phyloP scores from a whole-genome alignment of 37 sponge, comb jelly and placozoan genomes.

The Spongia lamella region DNA sequence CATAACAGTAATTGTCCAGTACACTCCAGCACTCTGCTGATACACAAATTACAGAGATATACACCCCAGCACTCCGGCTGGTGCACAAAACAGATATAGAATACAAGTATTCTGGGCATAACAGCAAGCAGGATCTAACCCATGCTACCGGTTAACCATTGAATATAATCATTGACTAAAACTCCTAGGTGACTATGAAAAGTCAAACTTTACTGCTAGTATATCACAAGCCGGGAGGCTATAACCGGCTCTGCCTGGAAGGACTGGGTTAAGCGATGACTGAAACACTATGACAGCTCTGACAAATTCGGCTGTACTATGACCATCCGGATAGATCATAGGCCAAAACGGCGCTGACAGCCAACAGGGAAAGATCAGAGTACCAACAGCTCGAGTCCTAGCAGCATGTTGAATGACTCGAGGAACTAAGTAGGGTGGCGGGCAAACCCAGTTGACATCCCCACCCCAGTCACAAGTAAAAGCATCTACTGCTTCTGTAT shows the following conservation, averaged over 20 bases:
- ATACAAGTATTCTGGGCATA: too few species aligned
- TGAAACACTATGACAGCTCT: neutral
- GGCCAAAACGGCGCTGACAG: conserved; percentile 44
- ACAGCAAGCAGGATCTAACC: too few species aligned
- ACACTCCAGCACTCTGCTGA: too few species aligned
- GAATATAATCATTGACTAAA: too few species aligned
- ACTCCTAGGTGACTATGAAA: too few species aligned
- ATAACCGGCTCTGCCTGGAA: neutral
- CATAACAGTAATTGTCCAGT: too few species aligned
- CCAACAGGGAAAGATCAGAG: conserved; percentile 39
- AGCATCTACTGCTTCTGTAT: conserved; percentile 35
- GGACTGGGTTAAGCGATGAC: neutral
- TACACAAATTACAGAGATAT: too few species aligned
- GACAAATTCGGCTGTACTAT: conserved; percentile 15
- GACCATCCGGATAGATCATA: conserved; percentile 12
- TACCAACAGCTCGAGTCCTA: conserved; percentile 9
- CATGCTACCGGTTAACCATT: too few species aligned
- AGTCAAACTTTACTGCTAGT: conserved; percentile 5
- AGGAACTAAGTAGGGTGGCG: conserved; percentile 4
- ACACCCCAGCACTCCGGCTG: too few species aligned
- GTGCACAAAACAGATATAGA: too few species aligned
- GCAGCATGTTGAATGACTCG: conserved; percentile 22
- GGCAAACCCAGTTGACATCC: conserved; percentile 37
- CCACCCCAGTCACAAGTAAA: conserved; percentile 31
- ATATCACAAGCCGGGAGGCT: neutral